Evolutionary conservation across 2,113 vertebrate genomes (phyloP), one percentile per base, ranked within the genome.

Genomic region (Nibea coibor): DNA sequence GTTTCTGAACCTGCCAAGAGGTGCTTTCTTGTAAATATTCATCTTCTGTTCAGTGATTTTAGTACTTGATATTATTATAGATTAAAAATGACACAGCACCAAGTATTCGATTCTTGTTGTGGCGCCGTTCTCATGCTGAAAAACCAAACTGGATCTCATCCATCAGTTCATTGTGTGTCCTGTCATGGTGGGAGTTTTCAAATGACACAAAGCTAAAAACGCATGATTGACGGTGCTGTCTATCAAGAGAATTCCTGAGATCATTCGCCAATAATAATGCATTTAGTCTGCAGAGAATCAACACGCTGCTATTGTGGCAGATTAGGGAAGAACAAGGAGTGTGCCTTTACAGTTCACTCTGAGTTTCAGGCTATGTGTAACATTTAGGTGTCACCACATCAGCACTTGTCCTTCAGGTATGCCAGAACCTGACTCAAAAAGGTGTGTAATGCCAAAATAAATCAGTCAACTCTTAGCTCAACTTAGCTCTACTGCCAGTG

Each of bases 401-500:
- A 54, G 14, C 28, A 10, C 48, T 26, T 42, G 70, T 69, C 43
- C 50, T 48, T 48, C 39, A 63, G 24, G 12, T 10, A 2, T 39
- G 35, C 57, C 39, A 68, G 20, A 66, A 50, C 43, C 42, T 64
- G 42, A 70, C 63, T 81, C 70, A 47, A 56, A 58, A 5, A 62
- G 16, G 35, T 35, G 63, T 50, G 35, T 22, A 3, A 45, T 58
- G 70, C 31, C 50, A 71, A 45, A 58, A 0, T 69, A 22, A 56
- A 72, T 85, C 48, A 77, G 15, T 50, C 66, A 47, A 68, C 63
- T 56, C 3, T 7, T 7, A 9, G 67, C 63, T 57, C 54, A 47
- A 20, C 3, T 7, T 7, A 9, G 67, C 63, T 57, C 54, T 53
- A 20, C 59, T 53, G 79, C 62, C 19, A 14, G 28, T 47, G 69